Evolutionary conservation across 2,888 invertebrate genomes (phyloP).

Genomic region (Brachyptera risi): DNA sequence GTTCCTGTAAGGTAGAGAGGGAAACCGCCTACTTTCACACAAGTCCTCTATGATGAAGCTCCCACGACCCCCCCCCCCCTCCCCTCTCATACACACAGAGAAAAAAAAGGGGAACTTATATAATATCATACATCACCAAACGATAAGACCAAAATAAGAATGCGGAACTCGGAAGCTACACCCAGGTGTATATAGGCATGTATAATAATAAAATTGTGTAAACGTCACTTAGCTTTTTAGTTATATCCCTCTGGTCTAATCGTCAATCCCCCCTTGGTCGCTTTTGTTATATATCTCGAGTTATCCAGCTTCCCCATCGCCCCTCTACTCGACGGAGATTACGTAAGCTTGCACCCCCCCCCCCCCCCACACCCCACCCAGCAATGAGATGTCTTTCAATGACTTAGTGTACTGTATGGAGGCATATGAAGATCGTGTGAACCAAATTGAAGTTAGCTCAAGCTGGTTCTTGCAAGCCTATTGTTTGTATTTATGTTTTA

Average conservation of each 20-base stretch:
- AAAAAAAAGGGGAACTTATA: background rate
- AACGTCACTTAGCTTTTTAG: conserved; percentile 11
- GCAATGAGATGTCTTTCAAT: conserved; percentile 1
- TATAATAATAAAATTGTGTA: background rate
- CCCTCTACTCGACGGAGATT: background rate
- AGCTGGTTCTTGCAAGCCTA: background rate
- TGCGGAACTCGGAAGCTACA: conserved; percentile 19
- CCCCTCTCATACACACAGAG: no score
- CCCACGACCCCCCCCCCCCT: conserved; percentile 9
- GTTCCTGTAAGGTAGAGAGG: background rate
- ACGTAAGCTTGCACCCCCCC: background rate
- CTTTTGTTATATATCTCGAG: background rate
- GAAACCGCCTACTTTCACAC: conserved; percentile 15
- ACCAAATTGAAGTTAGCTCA: background rate
- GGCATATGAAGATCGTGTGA: background rate
- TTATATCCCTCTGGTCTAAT: conserved; percentile 19
- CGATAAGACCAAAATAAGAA: background rate
- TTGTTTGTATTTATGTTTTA: conserved; percentile 9
- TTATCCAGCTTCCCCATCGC: background rate
- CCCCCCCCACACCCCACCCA: no score
- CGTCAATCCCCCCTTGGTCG: background rate
- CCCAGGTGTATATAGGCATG: background rate
- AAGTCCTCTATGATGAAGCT: conserved; percentile 3
- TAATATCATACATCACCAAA: background rate
- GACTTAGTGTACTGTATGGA: no score